phyloP scores from a whole-genome alignment of 2,113 vertebrate species.

The Gasterosteus aculeatus region DNA sequence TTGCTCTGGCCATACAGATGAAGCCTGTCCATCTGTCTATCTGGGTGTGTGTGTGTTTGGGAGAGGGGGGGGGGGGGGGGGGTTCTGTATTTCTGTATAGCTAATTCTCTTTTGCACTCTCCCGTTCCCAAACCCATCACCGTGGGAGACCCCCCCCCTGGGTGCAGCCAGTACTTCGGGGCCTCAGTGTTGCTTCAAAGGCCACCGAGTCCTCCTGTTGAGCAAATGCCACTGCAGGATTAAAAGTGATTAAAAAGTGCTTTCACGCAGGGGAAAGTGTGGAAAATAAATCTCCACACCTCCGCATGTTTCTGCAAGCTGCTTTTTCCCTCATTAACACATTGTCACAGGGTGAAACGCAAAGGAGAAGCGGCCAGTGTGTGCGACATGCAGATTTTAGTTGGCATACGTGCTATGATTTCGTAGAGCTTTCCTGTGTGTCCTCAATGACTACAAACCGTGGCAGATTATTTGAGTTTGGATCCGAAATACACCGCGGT shows the following conservation, averaged over 20 bases:
- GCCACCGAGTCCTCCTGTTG: slow-evolving; percentile 56
- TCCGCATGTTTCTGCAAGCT: slow-evolving; percentile 68
- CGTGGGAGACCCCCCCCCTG: slow-evolving; percentile 25
- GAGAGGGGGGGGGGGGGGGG: slow-evolving; percentile 17
- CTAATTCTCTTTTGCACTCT: slow-evolving; percentile 43
- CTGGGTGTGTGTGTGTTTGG: slow-evolving; percentile 17
- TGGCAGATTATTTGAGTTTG: background rate
- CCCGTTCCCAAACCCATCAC: slow-evolving; percentile 29
- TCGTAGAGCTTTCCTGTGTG: slow-evolving; percentile 3
- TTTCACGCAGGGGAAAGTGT: slow-evolving; percentile 60
- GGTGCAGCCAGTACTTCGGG: slow-evolving; percentile 31
- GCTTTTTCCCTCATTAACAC: slow-evolving; percentile 66
- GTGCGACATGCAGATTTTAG: slow-evolving; percentile 4
- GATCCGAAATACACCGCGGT: slow-evolving; percentile 6
- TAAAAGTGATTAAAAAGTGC: slow-evolving; percentile 70
- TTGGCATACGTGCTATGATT: slow-evolving; percentile 23
- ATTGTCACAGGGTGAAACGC: slow-evolving; percentile 42
- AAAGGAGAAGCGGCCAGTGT: slow-evolving; percentile 17
- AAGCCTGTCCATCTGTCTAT: slow-evolving; percentile 12
- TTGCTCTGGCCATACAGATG: slow-evolving; percentile 33
- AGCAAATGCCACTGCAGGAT: slow-evolving; percentile 75
- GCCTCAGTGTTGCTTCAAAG: slow-evolving; percentile 57
- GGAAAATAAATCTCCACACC: slow-evolving; percentile 63
- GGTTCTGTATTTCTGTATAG: slow-evolving; percentile 30
- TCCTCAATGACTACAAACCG: background rate